Evolutionary conservation across 2,797 vertebrate species (phyloP).

Genomic region (Sebastes taczanowskii): DNA sequence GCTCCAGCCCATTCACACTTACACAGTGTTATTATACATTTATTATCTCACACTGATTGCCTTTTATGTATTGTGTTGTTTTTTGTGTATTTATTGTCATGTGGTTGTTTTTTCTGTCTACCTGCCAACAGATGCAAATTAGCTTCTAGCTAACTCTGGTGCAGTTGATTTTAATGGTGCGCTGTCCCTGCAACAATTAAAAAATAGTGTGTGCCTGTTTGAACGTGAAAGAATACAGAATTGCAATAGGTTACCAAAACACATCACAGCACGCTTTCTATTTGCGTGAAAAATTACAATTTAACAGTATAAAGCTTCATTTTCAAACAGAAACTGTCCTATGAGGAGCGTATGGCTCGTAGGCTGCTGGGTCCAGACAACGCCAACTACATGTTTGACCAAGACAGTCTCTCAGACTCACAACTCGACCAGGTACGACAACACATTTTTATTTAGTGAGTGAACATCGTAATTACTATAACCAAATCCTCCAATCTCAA

Average conservation of each 20-base stretch:
- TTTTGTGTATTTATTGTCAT: too few species aligned
- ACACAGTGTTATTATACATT: background rate
- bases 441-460: background rate
- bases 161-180: background rate
- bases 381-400: slow-evolving; percentile 86
- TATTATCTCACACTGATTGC: background rate
- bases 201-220: slow-evolving; percentile 13
- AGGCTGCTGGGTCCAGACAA: slow-evolving; percentile 92
- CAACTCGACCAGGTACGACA: slow-evolving; percentile 85
- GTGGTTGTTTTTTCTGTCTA: too few species aligned
- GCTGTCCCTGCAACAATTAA: too few species aligned
- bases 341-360: slow-evolving; percentile 96
- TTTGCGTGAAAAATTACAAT: background rate
- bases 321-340: slow-evolving; percentile 87
- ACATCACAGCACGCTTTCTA: background rate
- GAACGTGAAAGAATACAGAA: background rate
- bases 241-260: background rate
- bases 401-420: slow-evolving; percentile 79
- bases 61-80: too few species aligned
- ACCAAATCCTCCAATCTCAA: background rate
- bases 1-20: background rate
- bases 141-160: background rate
- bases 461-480: background rate
- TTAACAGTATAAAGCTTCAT: slow-evolving; percentile 27
- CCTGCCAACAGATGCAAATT: too few species aligned